A percentile compares a stretch with the other conserved stretches of the same genome.
Evolutionary conservation across 2,888 invertebrate species (phyloP).

Genomic region (Ophraella communa): DNA sequence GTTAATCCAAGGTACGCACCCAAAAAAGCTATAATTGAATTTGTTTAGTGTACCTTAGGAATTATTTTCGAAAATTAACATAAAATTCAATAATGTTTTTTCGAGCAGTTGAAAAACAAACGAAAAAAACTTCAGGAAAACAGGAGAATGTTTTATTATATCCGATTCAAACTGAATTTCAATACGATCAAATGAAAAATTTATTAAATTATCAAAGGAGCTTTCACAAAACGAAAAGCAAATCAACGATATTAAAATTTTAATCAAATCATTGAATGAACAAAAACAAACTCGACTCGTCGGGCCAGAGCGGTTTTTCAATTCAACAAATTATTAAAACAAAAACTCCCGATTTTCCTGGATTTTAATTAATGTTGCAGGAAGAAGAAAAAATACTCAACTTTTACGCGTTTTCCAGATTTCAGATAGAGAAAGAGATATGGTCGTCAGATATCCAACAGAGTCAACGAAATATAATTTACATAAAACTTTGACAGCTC

Average conservation of each 20-base stretch:
- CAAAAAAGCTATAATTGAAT: background rate
- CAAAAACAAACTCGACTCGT: slow-evolving; percentile 38
- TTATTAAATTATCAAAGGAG: slow-evolving; percentile 51
- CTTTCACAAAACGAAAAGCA: slow-evolving; percentile 42
- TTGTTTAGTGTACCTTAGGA: background rate
- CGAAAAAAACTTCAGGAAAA: slow-evolving; percentile 7
- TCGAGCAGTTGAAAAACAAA: background rate
- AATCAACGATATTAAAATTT: slow-evolving; percentile 57
- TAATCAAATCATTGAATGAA: slow-evolving; percentile 55
- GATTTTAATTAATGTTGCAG: slow-evolving; percentile 52
- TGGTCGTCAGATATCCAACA: too few species aligned
- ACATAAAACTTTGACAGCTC: too few species aligned
- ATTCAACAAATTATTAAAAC: slow-evolving; percentile 52
- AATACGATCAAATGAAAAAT: slow-evolving; percentile 47
- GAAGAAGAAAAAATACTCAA: slow-evolving; percentile 37
- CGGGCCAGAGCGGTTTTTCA: slow-evolving; percentile 44
- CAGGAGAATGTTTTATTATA: slow-evolving; percentile 18
- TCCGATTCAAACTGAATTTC: slow-evolving; percentile 26
- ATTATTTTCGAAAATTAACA: slow-evolving; percentile 2
- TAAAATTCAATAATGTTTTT: slow-evolving; percentile 6
- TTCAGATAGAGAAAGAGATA: background rate
- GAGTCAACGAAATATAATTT: too few species aligned
- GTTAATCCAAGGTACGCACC: too few species aligned
- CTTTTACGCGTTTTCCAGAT: slow-evolving; percentile 19
- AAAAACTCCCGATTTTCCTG: slow-evolving; percentile 46